Conservation (phyloP, 2,113 vertebrate species). For the Microtus ochrogaster region DNA sequence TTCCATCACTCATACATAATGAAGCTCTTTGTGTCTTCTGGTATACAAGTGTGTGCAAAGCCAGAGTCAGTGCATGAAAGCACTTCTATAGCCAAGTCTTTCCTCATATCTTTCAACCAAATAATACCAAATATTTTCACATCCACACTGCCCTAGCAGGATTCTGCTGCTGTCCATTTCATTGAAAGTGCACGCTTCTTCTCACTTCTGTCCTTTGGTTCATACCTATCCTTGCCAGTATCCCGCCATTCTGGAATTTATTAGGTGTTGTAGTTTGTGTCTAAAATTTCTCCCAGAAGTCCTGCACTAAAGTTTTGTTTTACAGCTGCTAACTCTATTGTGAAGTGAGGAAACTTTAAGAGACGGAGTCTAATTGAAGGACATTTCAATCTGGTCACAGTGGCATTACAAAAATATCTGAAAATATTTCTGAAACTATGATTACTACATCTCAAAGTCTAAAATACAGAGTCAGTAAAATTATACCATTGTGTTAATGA, state of each 20-base stretch:
- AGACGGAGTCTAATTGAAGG: neutral
- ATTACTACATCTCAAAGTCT: too few species aligned
- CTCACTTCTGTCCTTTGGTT: neutral
- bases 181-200: neutral
- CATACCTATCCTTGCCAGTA: neutral
- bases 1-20: neutral
- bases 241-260: neutral
- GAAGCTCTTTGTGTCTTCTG: neutral
- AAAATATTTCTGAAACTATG: too few species aligned
- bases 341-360: neutral
- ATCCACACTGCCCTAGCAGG: too few species aligned
- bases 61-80: neutral
- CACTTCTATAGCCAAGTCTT: neutral
- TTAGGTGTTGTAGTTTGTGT: neutral
- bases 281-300: neutral
- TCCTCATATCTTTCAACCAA: neutral
- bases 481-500: too few species aligned
- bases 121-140: neutral
- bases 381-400: neutral
- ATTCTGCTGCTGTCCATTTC: neutral
- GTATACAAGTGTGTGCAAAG: neutral
- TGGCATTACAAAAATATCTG: too few species aligned
- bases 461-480: too few species aligned
- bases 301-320: neutral
- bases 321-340: neutral